A percentile compares a stretch with the other conserved stretches of the same genome.
Evolutionary conservation across 2,113 vertebrate genomes (phyloP).

Genomic region (Caranx ignobilis): DNA sequence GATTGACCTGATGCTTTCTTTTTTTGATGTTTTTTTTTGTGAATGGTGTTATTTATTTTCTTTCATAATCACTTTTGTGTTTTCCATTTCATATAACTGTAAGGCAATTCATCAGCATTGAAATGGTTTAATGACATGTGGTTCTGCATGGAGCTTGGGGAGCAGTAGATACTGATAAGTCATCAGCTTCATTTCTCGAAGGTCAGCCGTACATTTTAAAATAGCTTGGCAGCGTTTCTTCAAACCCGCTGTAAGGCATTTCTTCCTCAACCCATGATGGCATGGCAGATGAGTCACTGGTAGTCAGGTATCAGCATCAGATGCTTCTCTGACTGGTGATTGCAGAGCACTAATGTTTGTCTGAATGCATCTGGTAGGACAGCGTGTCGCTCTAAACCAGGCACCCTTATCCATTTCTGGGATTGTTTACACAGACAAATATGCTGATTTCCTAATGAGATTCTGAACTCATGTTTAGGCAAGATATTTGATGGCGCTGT

Average conservation of each 20-base stretch:
- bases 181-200: slow-evolving; percentile 72
- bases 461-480: slow-evolving; percentile 34
- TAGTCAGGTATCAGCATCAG: slow-evolving; percentile 65
- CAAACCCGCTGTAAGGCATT: slow-evolving; percentile 67
- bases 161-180: slow-evolving; percentile 63
- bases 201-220: slow-evolving; percentile 76
- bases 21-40: slow-evolving; percentile 66
- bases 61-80: slow-evolving; percentile 71
- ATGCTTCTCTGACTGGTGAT: slow-evolving; percentile 53
- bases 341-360: slow-evolving; percentile 46
- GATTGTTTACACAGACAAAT: slow-evolving; percentile 29
- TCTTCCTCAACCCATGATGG: slow-evolving; percentile 63
- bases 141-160: slow-evolving; percentile 64
- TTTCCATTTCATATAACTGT: slow-evolving; percentile 77
- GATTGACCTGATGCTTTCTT: slow-evolving; percentile 69
- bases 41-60: slow-evolving; percentile 46
- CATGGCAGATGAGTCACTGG: slow-evolving; percentile 73
- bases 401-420: slow-evolving; percentile 30
- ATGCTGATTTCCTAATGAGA: slow-evolving; percentile 37
- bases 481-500: slow-evolving; percentile 25
- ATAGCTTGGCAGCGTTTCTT: slow-evolving; percentile 66
- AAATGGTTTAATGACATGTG: slow-evolving; percentile 69
- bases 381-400: slow-evolving; percentile 24
- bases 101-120: slow-evolving; percentile 69
- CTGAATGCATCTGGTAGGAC: slow-evolving; percentile 29